phyloP scores from a whole-genome alignment of 2,113 vertebrate species.

The Bos javanicus region DNA sequence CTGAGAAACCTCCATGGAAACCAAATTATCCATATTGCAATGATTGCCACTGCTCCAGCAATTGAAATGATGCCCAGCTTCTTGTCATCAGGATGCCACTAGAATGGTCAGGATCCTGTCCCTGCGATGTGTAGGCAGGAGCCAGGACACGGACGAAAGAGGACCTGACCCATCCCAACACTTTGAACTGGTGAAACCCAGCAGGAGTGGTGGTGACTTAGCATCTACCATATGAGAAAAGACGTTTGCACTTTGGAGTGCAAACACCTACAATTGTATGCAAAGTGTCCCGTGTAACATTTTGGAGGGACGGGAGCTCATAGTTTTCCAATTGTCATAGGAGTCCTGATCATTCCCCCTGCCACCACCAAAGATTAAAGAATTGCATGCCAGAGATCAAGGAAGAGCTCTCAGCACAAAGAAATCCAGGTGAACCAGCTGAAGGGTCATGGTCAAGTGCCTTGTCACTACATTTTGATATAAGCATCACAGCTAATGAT shows the following conservation, averaged over 20 bases:
- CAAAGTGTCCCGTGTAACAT: background rate
- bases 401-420: background rate
- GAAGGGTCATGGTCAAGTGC: background rate
- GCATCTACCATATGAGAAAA: background rate
- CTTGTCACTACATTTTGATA: background rate
- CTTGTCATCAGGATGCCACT: background rate
- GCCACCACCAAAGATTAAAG: background rate
- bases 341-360: background rate
- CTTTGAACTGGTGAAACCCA: background rate
- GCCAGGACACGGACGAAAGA: background rate
- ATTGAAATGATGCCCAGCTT: slow-evolving; percentile 3
- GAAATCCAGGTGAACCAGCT: background rate
- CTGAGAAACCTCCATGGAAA: background rate
- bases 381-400: background rate
- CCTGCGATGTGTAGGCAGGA: background rate
- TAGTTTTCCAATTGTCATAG: background rate
- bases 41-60: background rate
- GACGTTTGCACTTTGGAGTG: accelerated
- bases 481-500: background rate
- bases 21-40: slow-evolving; percentile 10
- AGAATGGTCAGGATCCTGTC: background rate
- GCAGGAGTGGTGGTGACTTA: background rate
- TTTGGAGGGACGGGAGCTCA: background rate
- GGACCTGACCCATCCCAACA: background rate
- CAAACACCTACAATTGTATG: background rate